A percentile compares a stretch with the other conserved stretches of the same genome.
These are phyloP conservation scores for Trichoplusia ni DNA, from an alignment of 1,140 invertebrate species.

Conservation along the genomic window DNA sequence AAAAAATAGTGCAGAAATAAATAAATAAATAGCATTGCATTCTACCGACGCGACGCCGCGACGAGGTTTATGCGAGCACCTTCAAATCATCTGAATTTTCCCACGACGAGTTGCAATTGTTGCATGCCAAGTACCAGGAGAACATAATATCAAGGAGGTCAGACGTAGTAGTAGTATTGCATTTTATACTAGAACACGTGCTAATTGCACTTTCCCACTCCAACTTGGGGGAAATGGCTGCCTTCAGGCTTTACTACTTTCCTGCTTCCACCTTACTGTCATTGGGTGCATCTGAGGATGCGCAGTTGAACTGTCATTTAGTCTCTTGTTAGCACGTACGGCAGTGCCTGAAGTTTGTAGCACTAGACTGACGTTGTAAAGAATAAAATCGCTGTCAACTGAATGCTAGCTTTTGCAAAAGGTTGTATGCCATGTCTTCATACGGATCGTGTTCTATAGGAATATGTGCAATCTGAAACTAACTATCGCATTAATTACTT, in stretches of 20 bases:
- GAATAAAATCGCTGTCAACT: too few species aligned
- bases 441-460: too few species aligned
- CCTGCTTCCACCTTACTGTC: neutral
- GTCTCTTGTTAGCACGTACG: neutral
- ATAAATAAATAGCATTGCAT: too few species aligned
- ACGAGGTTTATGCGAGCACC: too few species aligned
- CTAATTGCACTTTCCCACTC: slow-evolving; percentile 6
- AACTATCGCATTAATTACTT: too few species aligned
- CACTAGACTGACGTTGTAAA: too few species aligned
- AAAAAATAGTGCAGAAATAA: too few species aligned
- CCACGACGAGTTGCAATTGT: neutral
- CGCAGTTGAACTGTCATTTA: neutral
- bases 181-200: neutral
- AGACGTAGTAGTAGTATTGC: neutral
- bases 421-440: too few species aligned
- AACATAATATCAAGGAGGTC: slow-evolving; percentile 10
- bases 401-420: too few species aligned
- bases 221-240: neutral
- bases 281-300: neutral
- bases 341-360: too few species aligned
- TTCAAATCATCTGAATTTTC: neutral
- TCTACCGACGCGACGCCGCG: too few species aligned
- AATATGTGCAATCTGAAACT: too few species aligned
- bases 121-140: slow-evolving; percentile 18
- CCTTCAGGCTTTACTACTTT: neutral